These are phyloP conservation scores for Semibalanus balanoides DNA, from an alignment of 1,140 invertebrate genomes.

Conservation along the genomic window DNA sequence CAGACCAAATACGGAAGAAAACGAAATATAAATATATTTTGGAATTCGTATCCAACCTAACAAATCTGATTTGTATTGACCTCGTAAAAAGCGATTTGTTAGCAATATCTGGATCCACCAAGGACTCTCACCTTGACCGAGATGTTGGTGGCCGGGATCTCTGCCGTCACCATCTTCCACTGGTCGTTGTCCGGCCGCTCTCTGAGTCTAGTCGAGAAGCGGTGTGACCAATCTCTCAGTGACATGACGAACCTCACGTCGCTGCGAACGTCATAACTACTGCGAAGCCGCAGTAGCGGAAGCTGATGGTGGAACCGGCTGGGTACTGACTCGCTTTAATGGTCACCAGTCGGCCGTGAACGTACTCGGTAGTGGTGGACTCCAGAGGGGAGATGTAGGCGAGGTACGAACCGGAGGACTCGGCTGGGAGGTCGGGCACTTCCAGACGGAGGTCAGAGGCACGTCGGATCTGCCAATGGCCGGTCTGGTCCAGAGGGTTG, in stretches of 20 bases:
- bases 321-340: background rate
- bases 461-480: background rate
- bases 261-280: too few species aligned
- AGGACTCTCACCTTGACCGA: too few species aligned
- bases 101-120: too few species aligned
- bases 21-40: too few species aligned
- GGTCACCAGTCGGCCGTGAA: background rate
- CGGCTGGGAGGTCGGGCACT: background rate
- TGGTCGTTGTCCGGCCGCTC: background rate
- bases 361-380: background rate
- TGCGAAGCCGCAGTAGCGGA: background rate
- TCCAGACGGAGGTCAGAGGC: background rate
- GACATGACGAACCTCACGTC: background rate
- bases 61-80: too few species aligned
- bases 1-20: too few species aligned
- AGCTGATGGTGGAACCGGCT: background rate
- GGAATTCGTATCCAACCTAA: too few species aligned
- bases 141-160: background rate
- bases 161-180: background rate
- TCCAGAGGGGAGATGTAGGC: background rate
- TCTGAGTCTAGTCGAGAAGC: background rate
- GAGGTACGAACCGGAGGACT: background rate
- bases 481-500: background rate
- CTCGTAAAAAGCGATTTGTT: too few species aligned
- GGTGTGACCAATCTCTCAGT: too few species aligned